Evolutionary conservation across 2,888 invertebrate species (phyloP).

Genomic region (Drosophila stalkeri): DNA sequence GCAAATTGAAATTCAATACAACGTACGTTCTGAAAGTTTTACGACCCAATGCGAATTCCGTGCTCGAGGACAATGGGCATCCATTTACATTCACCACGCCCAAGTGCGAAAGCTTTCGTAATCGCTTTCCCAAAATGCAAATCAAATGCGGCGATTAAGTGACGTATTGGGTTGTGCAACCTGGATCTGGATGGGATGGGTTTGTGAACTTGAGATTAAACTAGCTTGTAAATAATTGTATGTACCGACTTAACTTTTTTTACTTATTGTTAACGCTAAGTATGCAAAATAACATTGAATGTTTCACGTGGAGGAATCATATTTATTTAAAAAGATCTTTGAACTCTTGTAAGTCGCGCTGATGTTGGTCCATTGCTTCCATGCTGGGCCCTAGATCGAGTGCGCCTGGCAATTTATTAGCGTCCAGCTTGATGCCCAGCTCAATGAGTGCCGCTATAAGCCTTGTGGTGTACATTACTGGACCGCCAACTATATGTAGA

Average conservation of each 20-base stretch:
- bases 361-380: constrained; percentile 26
- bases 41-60: constrained; percentile 56
- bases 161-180: not conserved
- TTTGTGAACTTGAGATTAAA: constrained; percentile 64
- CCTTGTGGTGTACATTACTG: constrained; percentile 90
- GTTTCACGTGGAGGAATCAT: constrained; percentile 25
- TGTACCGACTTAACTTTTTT: constrained; percentile 60
- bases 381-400: not conserved
- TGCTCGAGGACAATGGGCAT: constrained; percentile 53
- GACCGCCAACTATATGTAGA: constrained; percentile 90
- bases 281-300: constrained; percentile 33
- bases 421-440: constrained; percentile 84
- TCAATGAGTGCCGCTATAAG: constrained; percentile 91
- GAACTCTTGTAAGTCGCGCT: constrained; percentile 72
- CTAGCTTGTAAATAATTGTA: constrained; percentile 74
- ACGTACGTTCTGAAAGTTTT: constrained; percentile 81
- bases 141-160: constrained; percentile 75
- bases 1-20: constrained; percentile 83
- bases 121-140: constrained; percentile 83
- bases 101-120: constrained; percentile 83
- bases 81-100: constrained; percentile 82
- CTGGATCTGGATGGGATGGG: not conserved
- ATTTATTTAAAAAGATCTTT: constrained; percentile 80
- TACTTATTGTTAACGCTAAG: constrained; percentile 65
- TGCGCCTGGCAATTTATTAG: constrained; percentile 38